Conservation (phyloP, 2,888 invertebrate genomes). For the Andrena haemorrhoa region DNA sequence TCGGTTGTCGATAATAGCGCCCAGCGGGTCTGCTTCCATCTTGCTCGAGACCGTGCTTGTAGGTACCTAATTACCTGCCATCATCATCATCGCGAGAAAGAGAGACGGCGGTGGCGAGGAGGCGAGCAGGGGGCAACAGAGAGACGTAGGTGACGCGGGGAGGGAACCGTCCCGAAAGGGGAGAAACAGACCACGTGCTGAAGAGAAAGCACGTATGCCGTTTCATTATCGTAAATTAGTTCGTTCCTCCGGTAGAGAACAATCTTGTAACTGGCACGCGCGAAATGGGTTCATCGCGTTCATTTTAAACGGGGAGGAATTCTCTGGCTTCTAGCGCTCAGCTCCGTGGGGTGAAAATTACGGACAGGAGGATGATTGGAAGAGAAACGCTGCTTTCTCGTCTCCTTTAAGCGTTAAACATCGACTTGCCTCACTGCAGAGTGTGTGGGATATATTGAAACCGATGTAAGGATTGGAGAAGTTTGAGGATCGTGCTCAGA, state of each 20-base stretch:
- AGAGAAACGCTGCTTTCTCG: neutral
- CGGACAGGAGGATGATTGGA: neutral
- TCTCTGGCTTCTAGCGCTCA: neutral
- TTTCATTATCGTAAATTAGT: slow-evolving; percentile 64
- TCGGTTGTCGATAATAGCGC: slow-evolving; percentile 64
- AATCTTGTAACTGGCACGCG: slow-evolving; percentile 39
- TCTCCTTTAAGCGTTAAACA: no score
- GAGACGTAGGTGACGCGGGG: neutral
- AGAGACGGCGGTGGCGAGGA: slow-evolving; percentile 1
- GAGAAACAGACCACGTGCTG: slow-evolving; percentile 42
- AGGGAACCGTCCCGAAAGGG: slow-evolving; percentile 44
- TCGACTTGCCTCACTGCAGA: no score
- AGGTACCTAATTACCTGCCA: slow-evolving; percentile 58
- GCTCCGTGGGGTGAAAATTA: neutral
- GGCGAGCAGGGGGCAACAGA: slow-evolving; percentile 13
- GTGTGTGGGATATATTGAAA: neutral
- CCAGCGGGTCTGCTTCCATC: slow-evolving; percentile 63
- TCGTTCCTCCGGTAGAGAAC: slow-evolving; percentile 24
- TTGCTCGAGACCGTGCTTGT: slow-evolving; percentile 40
- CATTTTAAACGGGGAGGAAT: neutral
- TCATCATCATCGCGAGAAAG: slow-evolving; percentile 22
- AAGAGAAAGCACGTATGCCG: slow-evolving; percentile 46
- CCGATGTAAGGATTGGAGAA: neutral
- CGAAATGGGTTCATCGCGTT: slow-evolving; percentile 26
- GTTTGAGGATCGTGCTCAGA: neutral